phyloP scores from a whole-genome alignment of 2,797 vertebrate genomes.

The Cossypha polioptera region DNA sequence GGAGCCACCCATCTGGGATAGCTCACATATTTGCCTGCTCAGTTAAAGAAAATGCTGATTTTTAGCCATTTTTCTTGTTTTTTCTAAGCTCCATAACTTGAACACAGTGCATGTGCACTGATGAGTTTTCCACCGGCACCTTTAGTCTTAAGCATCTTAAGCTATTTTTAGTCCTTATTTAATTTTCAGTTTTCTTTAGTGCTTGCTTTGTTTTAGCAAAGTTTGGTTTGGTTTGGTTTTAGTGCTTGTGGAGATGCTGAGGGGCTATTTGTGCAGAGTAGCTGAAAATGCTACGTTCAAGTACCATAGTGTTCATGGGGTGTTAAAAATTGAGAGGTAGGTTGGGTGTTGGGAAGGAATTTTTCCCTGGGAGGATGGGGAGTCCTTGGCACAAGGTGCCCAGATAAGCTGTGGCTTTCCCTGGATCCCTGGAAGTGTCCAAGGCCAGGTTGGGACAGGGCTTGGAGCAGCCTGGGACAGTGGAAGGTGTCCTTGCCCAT shows the following conservation, averaged over 20 bases:
- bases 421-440: background rate
- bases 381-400: background rate
- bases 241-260: accelerated
- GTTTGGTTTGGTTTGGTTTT: background rate
- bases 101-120: accelerated
- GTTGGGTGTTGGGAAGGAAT: background rate
- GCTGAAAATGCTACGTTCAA: accelerated
- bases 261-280: background rate
- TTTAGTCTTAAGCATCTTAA: background rate
- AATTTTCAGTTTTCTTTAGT: background rate
- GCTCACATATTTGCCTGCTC: background rate
- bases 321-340: background rate
- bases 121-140: background rate
- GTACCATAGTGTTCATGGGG: accelerated
- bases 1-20: accelerated
- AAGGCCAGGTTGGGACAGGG: accelerated
- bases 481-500: background rate
- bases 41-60: accelerated
- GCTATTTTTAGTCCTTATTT: background rate
- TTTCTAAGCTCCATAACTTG: background rate
- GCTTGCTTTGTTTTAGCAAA: background rate
- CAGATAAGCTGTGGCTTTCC: background rate
- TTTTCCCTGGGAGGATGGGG: accelerated
- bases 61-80: background rate
- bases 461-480: accelerated